Evolutionary conservation across 2,888 invertebrate species (phyloP).

Genomic region (Perdita meconis): DNA sequence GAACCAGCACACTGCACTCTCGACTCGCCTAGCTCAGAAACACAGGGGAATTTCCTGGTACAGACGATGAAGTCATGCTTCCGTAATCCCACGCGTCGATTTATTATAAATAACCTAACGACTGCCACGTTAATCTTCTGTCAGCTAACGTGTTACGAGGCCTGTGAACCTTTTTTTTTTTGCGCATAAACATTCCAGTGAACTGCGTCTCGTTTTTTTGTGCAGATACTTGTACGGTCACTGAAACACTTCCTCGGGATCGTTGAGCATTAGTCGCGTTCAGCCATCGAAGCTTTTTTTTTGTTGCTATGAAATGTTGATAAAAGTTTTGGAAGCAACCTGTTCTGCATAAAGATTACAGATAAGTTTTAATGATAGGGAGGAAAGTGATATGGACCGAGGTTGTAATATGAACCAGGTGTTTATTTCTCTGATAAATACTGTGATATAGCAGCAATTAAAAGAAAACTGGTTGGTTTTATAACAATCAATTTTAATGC

Average conservation of each 20-base stretch:
- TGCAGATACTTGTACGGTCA: neutral
- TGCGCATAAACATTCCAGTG: slow-evolving; percentile 1
- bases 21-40: slow-evolving; percentile 12
- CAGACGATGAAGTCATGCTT: slow-evolving; percentile 28
- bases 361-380: too few species aligned
- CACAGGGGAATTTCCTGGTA: slow-evolving; percentile 31
- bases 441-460: too few species aligned
- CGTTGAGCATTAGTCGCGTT: neutral
- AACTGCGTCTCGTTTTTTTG: neutral
- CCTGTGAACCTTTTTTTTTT: neutral
- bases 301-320: too few species aligned
- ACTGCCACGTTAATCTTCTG: slow-evolving; percentile 31
- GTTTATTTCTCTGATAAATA: too few species aligned
- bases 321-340: too few species aligned
- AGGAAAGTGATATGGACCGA: too few species aligned
- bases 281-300: neutral
- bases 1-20: neutral
- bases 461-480: too few species aligned
- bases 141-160: neutral
- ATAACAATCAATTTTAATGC: too few species aligned
- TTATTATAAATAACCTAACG: slow-evolving; percentile 49
- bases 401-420: too few species aligned
- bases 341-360: too few species aligned
- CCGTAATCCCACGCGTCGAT: neutral
- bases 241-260: neutral